phyloP scores from a whole-genome alignment of 2,113 vertebrate genomes.

The Micromys minutus region DNA sequence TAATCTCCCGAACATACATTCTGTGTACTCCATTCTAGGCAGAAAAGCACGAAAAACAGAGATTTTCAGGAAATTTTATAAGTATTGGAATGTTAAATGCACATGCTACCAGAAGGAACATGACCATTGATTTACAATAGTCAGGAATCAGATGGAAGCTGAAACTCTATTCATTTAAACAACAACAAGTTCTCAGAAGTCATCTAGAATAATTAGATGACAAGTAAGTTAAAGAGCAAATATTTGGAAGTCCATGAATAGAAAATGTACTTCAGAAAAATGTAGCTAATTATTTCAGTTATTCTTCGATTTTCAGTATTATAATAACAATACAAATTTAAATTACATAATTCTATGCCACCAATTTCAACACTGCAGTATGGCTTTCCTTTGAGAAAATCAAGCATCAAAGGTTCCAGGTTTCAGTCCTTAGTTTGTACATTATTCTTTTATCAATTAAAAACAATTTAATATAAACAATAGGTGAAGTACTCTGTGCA shows the following conservation, averaged over 20 bases:
- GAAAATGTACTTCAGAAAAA: slow-evolving; percentile 18
- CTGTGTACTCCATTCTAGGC: accelerated
- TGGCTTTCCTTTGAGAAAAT: slow-evolving; percentile 21
- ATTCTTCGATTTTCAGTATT: slow-evolving; percentile 9
- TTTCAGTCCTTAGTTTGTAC: not conserved
- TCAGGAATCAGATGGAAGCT: not conserved
- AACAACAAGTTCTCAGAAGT: not conserved
- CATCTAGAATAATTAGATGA: slow-evolving; percentile 11
- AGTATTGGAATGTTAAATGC: not conserved
- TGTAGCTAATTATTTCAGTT: not conserved
- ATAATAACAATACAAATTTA: slow-evolving; percentile 12
- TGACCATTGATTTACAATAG: not conserved
- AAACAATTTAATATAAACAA: slow-evolving; percentile 47
- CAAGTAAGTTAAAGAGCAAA: slow-evolving; percentile 1
- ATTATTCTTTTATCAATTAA: slow-evolving; percentile 46
- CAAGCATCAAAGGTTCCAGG: slow-evolving; percentile 25
- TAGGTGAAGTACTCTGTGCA: not conserved
- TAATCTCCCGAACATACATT: not conserved
- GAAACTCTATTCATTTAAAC: not conserved
- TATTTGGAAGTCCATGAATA: not conserved
- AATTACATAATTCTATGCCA: not conserved
- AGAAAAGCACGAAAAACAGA: not conserved
- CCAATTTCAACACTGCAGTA: not conserved
- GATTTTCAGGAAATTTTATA: not conserved
- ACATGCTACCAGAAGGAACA: not conserved